Evolutionary conservation across 1,140 invertebrate species (phyloP).

Genomic region (Drosophila guanche): DNA sequence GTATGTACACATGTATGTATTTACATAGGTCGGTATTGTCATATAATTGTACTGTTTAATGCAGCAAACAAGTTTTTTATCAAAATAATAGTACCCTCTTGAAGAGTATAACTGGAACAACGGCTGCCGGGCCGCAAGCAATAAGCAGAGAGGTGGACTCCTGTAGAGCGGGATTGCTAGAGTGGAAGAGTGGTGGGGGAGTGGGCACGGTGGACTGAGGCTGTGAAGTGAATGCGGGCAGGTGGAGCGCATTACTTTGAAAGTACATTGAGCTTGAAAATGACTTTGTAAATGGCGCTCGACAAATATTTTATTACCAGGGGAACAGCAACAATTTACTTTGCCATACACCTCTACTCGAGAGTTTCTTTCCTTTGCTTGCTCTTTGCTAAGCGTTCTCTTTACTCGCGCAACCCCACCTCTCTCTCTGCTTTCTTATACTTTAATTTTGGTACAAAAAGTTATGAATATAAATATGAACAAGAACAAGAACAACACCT

Average conservation of each 20-base stretch:
- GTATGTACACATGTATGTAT: no score
- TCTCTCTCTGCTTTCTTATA: conserved; percentile 9
- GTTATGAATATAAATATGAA: no score
- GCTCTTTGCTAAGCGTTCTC: conserved; percentile 2
- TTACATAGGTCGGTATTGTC: no score
- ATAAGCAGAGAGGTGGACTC: neutral
- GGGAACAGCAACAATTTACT: conserved; percentile 69
- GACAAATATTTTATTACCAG: conserved; percentile 78
- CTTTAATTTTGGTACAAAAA: conserved; percentile 31
- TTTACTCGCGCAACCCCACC: neutral
- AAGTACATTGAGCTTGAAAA: conserved; percentile 81
- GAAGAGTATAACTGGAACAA: conserved; percentile 42
- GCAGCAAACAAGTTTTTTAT: no score
- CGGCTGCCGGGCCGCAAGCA: conserved; percentile 36
- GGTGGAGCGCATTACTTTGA: conserved; percentile 75
- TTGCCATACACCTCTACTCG: conserved; percentile 21
- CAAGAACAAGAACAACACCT: no score
- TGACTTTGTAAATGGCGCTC: conserved; percentile 81
- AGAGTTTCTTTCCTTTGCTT: neutral
- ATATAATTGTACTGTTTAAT: no score
- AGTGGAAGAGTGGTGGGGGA: neutral
- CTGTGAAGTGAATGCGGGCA: conserved; percentile 38
- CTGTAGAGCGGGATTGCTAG: neutral
- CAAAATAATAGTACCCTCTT: no score
- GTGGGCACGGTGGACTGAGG: neutral